Conservation (phyloP, 2,113 vertebrate genomes). For the Callipepla squamata region DNA sequence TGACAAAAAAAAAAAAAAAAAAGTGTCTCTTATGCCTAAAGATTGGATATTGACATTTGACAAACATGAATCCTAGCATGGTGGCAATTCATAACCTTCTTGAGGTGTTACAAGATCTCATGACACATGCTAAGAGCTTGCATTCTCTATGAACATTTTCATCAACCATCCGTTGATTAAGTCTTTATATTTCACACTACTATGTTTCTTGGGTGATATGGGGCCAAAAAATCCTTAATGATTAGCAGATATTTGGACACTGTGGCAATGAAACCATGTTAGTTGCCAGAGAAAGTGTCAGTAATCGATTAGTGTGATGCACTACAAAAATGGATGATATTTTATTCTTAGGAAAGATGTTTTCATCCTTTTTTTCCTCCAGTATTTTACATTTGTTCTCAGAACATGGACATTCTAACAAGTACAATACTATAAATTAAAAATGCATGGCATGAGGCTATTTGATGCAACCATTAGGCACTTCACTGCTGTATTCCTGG, state of each 20-base stretch:
- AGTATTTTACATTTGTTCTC: neutral
- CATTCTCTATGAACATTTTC: neutral
- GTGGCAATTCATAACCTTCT: neutral
- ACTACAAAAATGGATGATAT: neutral
- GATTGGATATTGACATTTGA: neutral
- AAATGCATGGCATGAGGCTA: conserved; percentile 48
- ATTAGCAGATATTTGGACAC: neutral
- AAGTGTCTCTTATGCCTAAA: neutral
- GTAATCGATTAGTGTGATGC: neutral
- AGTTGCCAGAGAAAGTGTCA: neutral
- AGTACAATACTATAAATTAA: conserved; percentile 56
- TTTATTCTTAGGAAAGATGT: neutral
- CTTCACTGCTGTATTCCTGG: conserved; percentile 20
- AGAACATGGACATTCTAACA: neutral
- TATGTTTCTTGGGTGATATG: neutral
- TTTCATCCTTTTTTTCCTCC: neutral
- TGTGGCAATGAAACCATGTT: neutral
- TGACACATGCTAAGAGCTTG: neutral
- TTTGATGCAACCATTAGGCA: conserved; percentile 54
- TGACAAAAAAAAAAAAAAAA: neutral
- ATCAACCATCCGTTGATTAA: neutral
- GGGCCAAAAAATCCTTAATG: neutral
- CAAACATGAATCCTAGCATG: neutral
- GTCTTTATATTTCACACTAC: neutral
- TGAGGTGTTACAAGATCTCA: neutral